Base-by-base conservation (phyloP, 2,113 vertebrate species). In the Cacatua alba region DNA sequence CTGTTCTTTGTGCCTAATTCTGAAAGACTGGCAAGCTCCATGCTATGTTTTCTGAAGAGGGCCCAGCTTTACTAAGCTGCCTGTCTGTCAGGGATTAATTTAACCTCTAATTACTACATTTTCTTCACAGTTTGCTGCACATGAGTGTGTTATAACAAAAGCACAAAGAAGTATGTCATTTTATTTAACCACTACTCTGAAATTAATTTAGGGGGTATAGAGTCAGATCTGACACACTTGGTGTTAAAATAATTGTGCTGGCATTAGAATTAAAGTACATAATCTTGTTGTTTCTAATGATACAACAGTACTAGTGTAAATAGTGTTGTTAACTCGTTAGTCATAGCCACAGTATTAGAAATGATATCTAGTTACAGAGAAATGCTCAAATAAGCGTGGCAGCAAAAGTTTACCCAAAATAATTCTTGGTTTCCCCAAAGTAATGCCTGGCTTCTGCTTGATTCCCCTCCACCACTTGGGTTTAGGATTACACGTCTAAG, bases 91-190 rank as follows among this genome's bases (percentile, higher is more conserved):
- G 97, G 97, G 96, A 98, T 98, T 98, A 97, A 98, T 98, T 98
- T 98, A 98, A 98, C 97, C 97, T 98, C 97, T 98, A 98, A 98
- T 98, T 98, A 98, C 96, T 97, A 97, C 97, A 97, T 98, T 98
- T 98, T 97, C 96, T 98, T 98, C 91, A 69, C 96, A 97, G 97
- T 98, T 97, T 97, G 97, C 97, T 97, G 97, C 95, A 96, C 63
- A 97, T 93, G 94, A 97, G 94, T 83, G 24, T 97, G 97, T 98
- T 98, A 90, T 92, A 97, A 97, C 98, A 97, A 97, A 98, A 98
- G 97, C 97, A 97, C 95, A 97, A 96, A 97, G 96, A 97, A 97
- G 86, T 95, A 95, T 97, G 97, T 93, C 94, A 96, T 97, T 97
- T 98, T 95, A 94, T 97, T 98, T 98, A 89, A 78, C 96, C 88